Evolutionary conservation across 2,797 vertebrate species (phyloP).

Genomic region (Pelobates cultripes): DNA sequence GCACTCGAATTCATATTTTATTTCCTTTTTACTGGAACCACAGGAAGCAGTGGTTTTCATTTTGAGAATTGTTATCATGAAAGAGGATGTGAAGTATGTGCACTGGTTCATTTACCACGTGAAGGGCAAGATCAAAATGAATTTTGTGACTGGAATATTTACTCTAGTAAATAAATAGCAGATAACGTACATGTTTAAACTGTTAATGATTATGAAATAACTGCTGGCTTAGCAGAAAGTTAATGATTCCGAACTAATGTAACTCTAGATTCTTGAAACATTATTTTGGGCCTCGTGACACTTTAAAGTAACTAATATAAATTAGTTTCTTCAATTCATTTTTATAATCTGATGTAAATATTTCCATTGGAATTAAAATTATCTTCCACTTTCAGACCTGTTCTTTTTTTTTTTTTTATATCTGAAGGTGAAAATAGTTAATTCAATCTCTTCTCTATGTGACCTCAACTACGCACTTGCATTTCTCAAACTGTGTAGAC

Average conservation of each 20-base stretch:
- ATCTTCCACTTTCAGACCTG: no score
- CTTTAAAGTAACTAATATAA: neutral
- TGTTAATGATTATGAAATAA: constrained; percentile 2
- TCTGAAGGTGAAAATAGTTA: no score
- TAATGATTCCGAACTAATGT: neutral
- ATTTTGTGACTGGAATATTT: constrained; percentile 2
- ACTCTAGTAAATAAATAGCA: neutral
- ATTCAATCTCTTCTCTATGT: no score
- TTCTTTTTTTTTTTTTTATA: no score
- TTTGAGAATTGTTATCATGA: neutral
- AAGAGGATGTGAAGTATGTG: neutral
- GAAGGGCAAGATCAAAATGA: constrained; percentile 1
- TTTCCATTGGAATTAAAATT: no score
- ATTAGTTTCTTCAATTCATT: no score
- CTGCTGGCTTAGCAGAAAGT: neutral
- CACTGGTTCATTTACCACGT: neutral
- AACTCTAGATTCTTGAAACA: neutral
- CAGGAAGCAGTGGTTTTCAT: neutral
- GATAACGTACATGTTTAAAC: constrained; percentile 13
- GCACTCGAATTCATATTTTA: neutral
- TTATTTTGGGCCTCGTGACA: neutral
- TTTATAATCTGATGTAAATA: no score
- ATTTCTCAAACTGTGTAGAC: no score
- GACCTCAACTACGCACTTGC: no score
- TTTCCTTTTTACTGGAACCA: neutral